Evolutionary conservation across 2,888 invertebrate species (phyloP).

Genomic region (Girardia tigrina): DNA sequence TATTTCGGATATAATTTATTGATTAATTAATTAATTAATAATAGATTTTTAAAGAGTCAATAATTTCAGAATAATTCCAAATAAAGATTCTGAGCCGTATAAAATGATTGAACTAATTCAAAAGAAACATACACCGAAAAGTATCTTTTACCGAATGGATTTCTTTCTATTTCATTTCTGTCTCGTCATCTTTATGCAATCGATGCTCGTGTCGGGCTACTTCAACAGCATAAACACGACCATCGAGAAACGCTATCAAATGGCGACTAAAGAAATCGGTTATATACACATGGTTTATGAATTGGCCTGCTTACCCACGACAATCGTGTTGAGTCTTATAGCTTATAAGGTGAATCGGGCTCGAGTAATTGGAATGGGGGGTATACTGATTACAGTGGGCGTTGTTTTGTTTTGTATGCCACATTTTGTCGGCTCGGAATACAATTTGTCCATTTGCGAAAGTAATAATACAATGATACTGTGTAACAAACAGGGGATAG

Average conservation of each 20-base stretch:
- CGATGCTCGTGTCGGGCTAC: conserved; percentile 39
- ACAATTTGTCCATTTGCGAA: conserved; percentile 23
- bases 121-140: too few relatives aligned
- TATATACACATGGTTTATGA: conserved; percentile 38
- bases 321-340: conserved; percentile 38
- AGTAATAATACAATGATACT: neutral
- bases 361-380: conserved; percentile 36
- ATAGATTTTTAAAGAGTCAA: too few relatives aligned
- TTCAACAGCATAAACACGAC: conserved; percentile 38
- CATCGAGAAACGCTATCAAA: conserved; percentile 38
- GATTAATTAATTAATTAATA: too few relatives aligned
- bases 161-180: conserved; percentile 37
- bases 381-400: conserved; percentile 38
- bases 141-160: neutral
- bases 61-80: too few relatives aligned
- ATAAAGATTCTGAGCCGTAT: too few relatives aligned
- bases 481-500: neutral
- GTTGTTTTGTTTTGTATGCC: conserved; percentile 38
- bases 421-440: conserved; percentile 37
- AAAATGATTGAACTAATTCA: too few relatives aligned
- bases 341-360: conserved; percentile 38
- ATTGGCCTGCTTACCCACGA: conserved; percentile 36
- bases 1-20: too few relatives aligned
- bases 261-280: conserved; percentile 38
- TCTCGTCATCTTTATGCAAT: conserved; percentile 37